A percentile compares a stretch with the other conserved stretches of the same genome.
Conservation (phyloP, 2,888 invertebrate species). For the Ennomos erosarius region DNA sequence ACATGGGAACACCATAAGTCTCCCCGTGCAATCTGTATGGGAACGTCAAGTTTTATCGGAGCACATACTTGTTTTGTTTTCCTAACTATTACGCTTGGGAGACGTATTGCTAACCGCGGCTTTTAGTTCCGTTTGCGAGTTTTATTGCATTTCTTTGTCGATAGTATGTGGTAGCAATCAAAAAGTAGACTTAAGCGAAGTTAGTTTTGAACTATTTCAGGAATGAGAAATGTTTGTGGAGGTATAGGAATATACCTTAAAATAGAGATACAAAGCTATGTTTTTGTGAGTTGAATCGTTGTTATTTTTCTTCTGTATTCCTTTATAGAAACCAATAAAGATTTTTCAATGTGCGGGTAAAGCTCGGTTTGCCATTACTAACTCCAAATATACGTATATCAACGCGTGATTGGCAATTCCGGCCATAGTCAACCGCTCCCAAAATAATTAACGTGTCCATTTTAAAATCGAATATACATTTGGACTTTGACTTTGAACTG, state of each 20-base stretch:
- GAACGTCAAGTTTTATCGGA: constrained; percentile 50
- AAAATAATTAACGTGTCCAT: constrained; percentile 11
- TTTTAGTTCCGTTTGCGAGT: constrained; percentile 23
- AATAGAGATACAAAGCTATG: too few relatives aligned
- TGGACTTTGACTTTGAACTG: neutral
- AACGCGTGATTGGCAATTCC: too few relatives aligned
- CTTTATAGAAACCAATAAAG: too few relatives aligned
- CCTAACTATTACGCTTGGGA: constrained; percentile 32
- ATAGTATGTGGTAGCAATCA: neutral
- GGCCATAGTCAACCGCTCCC: neutral
- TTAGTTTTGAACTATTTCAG: too few relatives aligned
- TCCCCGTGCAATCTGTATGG: constrained; percentile 41
- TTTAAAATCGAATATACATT: constrained; percentile 11
- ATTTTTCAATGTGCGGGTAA: too few relatives aligned
- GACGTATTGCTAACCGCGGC: constrained; percentile 22
- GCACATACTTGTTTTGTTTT: constrained; percentile 33
- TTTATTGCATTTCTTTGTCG: constrained; percentile 27
- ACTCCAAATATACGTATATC: too few relatives aligned
- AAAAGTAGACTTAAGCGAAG: too few relatives aligned
- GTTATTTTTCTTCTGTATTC: too few relatives aligned
- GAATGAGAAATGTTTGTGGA: too few relatives aligned
- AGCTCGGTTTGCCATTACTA: too few relatives aligned
- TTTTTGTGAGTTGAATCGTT: too few relatives aligned
- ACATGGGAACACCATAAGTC: constrained; percentile 51
- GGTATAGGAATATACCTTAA: too few relatives aligned